Evolutionary conservation across 2,888 invertebrate genomes (phyloP), one percentile per base, ranked within the genome.

Genomic region (Elaeidobius kamerunicus): DNA sequence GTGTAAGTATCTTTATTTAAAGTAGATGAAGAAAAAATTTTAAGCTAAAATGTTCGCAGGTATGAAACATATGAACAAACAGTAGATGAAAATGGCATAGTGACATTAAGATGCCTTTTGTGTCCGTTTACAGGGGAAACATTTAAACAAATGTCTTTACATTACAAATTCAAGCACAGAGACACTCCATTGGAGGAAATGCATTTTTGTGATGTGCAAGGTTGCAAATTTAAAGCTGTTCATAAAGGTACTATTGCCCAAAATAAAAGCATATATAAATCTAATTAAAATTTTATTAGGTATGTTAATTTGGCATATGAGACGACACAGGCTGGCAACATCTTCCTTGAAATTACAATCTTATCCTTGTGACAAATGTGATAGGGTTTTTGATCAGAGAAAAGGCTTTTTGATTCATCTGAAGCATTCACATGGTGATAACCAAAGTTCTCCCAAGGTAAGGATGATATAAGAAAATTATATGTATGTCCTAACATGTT

Each of bases 111-210:
- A 12, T 48, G 48, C 12, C 40, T 48, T 17, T 12, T 48, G 3
- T 48, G 48, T 14, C 32, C 40, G 3, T 32, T 41, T 15, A 23
- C 7, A 11, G 40, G 19, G 7, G 34, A 32, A 34, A 48, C 14
- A 11, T 48, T 34, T 14, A 18, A 41, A 19, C 20, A 40, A 41
- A 48, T 48, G 14, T 48, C 41, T 20, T 17, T 48, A 3, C 48
- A 48, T 48, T 48, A 48, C 34, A 40, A 48, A 17, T 41, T 48
- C 18, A 48, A 48, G n/a, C 48, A 48, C 18, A 40, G 18, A 19
- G 40, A 41, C 4, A 41, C 27, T 18, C 40, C 48, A 19, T 32
- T 48, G n/a, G 41, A 48, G 34, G 48, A 48, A 34, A 48, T 48
- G 41, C 23, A 48, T 32, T 48, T 48, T 41, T 48, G 48, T 19